phyloP scores from a whole-genome alignment of 23 tunicate species.

The Halocynthia aurantium region DNA sequence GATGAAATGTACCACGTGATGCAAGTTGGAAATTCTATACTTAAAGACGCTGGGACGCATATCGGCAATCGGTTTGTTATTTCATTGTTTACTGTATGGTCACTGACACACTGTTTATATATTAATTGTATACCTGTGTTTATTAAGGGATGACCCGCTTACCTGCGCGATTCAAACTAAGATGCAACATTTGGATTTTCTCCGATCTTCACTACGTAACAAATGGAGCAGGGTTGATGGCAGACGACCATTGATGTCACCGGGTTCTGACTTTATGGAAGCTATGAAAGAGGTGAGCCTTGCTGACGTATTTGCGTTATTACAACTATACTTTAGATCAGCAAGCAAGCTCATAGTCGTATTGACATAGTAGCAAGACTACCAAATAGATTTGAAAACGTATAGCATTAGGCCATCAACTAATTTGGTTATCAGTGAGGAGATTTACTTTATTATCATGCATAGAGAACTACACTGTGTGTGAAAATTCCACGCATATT shows the following conservation, averaged over 20 bases:
- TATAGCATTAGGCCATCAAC: no score
- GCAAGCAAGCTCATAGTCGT: background rate
- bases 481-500: no score
- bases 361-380: no score
- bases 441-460: no score
- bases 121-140: background rate
- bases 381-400: no score
- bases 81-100: background rate
- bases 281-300: conserved; percentile 15
- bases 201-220: conserved; percentile 33
- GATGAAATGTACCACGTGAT: conserved; percentile 58
- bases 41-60: conserved; percentile 7
- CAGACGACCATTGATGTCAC: conserved; percentile 12
- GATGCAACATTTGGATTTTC: conserved; percentile 46
- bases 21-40: conserved; percentile 41
- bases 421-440: no score
- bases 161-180: conserved; percentile 25
- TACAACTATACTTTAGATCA: background rate
- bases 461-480: no score
- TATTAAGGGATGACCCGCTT: conserved; percentile 9
- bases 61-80: background rate
- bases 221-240: conserved; percentile 56
- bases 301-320: no score
- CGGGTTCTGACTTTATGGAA: conserved; percentile 23
- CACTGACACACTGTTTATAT: background rate